A percentile compares a stretch with the other conserved stretches of the same genome.
Evolutionary conservation across 2,797 vertebrate genomes (phyloP).

Genomic region (Fratercula arctica): DNA sequence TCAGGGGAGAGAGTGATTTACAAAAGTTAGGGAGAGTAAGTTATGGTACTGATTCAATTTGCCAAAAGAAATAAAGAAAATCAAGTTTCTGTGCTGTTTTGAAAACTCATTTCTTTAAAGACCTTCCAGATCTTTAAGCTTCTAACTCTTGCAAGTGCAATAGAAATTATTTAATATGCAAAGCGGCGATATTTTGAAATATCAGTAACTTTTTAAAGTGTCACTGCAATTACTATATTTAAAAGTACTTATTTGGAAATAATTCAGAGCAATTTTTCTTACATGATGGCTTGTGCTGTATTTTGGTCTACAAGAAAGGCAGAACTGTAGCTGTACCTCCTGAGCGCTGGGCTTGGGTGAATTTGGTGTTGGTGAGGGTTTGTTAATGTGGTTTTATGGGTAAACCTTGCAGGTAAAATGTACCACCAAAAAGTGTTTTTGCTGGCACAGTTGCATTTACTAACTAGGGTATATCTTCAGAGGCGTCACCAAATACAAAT

Average conservation of each 20-base stretch:
- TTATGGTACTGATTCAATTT: not conserved
- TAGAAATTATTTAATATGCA: not conserved
- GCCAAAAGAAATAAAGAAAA: not conserved
- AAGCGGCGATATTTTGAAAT: constrained; percentile 12
- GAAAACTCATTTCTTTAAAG: constrained; percentile 5
- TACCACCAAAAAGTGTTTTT: not conserved
- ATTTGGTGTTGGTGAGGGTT: not conserved
- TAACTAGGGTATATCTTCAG: not conserved
- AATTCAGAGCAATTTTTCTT: not conserved
- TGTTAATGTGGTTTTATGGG: not conserved
- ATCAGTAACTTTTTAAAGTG: not conserved
- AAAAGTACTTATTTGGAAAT: constrained; percentile 5
- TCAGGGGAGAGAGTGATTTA: not conserved
- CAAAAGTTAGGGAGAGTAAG: not conserved
- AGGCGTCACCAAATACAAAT: not conserved
- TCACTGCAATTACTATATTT: not conserved
- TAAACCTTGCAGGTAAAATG: not conserved
- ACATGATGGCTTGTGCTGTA: not conserved
- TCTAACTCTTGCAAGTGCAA: not conserved
- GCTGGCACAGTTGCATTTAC: not conserved
- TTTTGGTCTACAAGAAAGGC: not conserved
- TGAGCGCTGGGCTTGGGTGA: not conserved
- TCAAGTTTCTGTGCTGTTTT: not conserved
- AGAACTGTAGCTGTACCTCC: not conserved
- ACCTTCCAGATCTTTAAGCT: not conserved